These are phyloP conservation scores for Galbula dea DNA, from an alignment of 2,113 vertebrate genomes.

Conservation along the genomic window DNA sequence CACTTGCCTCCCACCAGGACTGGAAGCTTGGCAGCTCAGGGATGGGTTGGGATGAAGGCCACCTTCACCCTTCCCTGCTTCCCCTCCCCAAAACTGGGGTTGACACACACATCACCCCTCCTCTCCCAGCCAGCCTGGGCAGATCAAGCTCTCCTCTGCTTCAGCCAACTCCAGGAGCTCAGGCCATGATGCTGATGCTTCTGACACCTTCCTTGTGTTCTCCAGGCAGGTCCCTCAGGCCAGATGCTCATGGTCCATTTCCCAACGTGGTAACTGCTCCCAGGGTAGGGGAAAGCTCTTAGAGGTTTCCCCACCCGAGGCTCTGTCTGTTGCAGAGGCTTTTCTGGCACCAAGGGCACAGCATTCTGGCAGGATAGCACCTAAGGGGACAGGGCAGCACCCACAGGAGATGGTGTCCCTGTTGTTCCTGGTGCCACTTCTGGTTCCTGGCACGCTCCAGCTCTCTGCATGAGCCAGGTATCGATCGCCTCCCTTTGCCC, in stretches of 20 bases:
- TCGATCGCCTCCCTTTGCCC: not conserved
- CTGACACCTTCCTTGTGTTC: not conserved
- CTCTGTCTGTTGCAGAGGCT: rapidly evolving
- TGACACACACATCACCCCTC: rapidly evolving
- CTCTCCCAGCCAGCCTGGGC: not conserved
- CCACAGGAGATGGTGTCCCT: rapidly evolving
- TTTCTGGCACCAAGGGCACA: rapidly evolving
- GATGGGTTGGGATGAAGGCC: not conserved
- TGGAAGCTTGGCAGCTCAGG: not conserved
- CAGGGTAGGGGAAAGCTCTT: not conserved
- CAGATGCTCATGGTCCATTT: rapidly evolving
- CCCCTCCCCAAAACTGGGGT: not conserved
- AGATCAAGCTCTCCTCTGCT: not conserved
- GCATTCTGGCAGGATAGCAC: not conserved
- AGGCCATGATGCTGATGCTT: rapidly evolving
- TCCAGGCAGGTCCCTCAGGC: rapidly evolving
- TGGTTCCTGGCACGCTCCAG: not conserved
- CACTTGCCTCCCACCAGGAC: not conserved
- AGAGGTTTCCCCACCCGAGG: rapidly evolving
- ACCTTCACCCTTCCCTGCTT: not conserved
- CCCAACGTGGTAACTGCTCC: not conserved
- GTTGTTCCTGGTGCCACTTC: not conserved
- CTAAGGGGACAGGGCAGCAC: not conserved
- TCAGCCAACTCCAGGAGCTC: not conserved
- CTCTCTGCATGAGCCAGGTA: not conserved